Base-by-base conservation (phyloP, 2,113 vertebrate genomes). In the Pelecanus crispus region DNA sequence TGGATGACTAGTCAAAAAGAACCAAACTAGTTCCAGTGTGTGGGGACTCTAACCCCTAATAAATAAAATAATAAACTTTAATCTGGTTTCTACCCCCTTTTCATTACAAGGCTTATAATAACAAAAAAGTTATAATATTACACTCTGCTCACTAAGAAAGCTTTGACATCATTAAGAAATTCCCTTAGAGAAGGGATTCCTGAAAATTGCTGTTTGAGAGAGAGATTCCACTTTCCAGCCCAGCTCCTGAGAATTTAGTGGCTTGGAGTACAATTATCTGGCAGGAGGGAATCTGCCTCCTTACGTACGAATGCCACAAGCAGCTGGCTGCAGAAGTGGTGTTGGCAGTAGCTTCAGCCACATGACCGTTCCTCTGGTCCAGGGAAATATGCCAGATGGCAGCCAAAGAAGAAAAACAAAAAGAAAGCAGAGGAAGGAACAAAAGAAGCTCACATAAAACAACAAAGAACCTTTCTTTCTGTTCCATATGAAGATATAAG, bases 361-460 rank as follows among this genome's bases (percentile, higher is more conserved):
- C 80, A 92, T 96, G 95, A 95, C 22, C 71, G 75, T 19, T 88
- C 47, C 42, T 95, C 81, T 63, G 44, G 74, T 88, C 70, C 85
- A 96, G 73, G 87, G 61, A 95, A 94, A 93, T 50, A 66, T 53
- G 87, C 81, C 94, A 97, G 92, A 94, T 93, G 88, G 82, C 91
- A 97, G 44, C 13, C 72, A 61, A 77, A 67, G 53, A 90, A 92
- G 63, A 66, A 94, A 95, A 97, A 84, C 53, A 94, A 61, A 93
- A 56, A 94, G 56, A 45, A 75, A 45, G 22, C 47, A 74, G 52
- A 81, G 29, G 59, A 56, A 70, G 56, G 52, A 93, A 94, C 17
- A 88, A 83, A 95, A 95, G 74, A 66, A 80, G 58, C 68, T 36
- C 65, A 82, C 34, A 83, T 44, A 79, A 82, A 94, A 38, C 44